Conservation (phyloP, 2,888 invertebrate species). For the Patella depressa region DNA sequence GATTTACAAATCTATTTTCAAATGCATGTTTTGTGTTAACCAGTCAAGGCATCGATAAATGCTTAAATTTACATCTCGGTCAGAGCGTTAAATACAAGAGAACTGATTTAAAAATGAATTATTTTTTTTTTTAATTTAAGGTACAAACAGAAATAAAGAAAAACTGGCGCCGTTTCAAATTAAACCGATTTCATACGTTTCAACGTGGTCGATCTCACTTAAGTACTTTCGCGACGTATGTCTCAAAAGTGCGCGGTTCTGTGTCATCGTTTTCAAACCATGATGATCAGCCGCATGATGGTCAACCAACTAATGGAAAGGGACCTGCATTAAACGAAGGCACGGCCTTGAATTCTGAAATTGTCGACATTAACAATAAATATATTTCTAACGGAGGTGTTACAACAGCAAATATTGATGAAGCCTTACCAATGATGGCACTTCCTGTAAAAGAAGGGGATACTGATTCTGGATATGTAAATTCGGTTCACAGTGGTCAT, state of each 20-base stretch:
- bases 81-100: no score
- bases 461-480: not conserved
- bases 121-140: slow-evolving; percentile 11
- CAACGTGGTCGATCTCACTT: slow-evolving; percentile 18
- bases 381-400: not conserved
- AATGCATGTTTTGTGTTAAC: no score
- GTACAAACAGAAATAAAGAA: slow-evolving; percentile 31
- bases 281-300: slow-evolving; percentile 12
- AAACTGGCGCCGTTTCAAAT: slow-evolving; percentile 27
- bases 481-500: slow-evolving; percentile 4
- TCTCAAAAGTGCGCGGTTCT: slow-evolving; percentile 20
- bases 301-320: not conserved
- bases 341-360: slow-evolving; percentile 15
- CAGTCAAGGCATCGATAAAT: no score
- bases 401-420: slow-evolving; percentile 17
- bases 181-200: slow-evolving; percentile 17
- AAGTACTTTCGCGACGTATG: slow-evolving; percentile 26
- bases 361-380: not conserved
- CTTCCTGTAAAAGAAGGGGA: not conserved
- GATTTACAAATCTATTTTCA: no score
- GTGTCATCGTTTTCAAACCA: slow-evolving; percentile 18
- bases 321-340: not conserved
- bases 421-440: slow-evolving; percentile 21
- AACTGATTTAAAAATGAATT: no score
- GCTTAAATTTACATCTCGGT: no score